phyloP scores from a whole-genome alignment of 2,113 vertebrate genomes.

The Esox niger region DNA sequence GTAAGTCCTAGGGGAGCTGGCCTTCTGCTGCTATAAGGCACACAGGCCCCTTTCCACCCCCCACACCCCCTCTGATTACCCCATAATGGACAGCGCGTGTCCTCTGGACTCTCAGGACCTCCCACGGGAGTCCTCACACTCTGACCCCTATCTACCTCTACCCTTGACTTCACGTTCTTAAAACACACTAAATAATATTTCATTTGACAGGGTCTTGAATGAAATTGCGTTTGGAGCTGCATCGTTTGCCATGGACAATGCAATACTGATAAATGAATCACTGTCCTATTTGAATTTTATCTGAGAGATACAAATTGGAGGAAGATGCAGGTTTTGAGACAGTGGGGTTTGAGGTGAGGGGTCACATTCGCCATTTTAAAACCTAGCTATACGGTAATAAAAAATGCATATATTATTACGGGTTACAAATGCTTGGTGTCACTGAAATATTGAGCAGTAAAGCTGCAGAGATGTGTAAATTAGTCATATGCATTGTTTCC shows the following conservation, averaged over 20 bases:
- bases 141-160: conserved; percentile 69
- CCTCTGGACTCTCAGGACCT: conserved; percentile 63
- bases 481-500: not conserved
- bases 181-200: conserved; percentile 82
- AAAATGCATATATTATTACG: not conserved
- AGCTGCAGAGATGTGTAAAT: not conserved
- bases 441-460: not conserved
- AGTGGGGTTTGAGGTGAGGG: not conserved
- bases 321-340: conserved; percentile 24
- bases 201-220: conserved; percentile 75
- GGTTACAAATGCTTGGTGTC: too few species aligned
- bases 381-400: not conserved
- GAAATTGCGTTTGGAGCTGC: conserved; percentile 70
- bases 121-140: conserved; percentile 71
- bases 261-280: conserved; percentile 70
- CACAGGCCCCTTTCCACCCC: conserved; percentile 13
- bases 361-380: not conserved
- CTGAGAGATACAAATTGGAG: not conserved
- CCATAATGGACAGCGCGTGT: conserved; percentile 73
- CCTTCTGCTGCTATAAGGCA: conserved; percentile 66
- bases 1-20: conserved; percentile 49
- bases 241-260: conserved; percentile 68
- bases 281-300: conserved; percentile 35
- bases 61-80: conserved; percentile 63
- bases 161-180: conserved; percentile 72